A percentile compares a stretch with the other conserved stretches of the same genome.
phyloP scores from a whole-genome alignment of 2,888 invertebrate species.

The Euclidia mi region DNA sequence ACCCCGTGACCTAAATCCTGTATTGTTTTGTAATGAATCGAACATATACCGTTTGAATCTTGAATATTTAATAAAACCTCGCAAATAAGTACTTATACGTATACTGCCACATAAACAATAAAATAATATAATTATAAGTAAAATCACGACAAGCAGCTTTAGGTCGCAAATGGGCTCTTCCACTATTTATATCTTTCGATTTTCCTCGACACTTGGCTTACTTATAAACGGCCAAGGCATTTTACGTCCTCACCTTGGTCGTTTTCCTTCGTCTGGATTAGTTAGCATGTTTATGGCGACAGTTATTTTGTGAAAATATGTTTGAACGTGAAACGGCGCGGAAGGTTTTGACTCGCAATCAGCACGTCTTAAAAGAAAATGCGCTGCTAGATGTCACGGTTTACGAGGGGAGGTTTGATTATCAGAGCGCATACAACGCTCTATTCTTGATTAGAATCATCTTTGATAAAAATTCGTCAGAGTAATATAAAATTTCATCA shows the following conservation, averaged over 20 bases:
- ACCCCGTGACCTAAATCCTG: too few relatives aligned
- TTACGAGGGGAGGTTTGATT: too few relatives aligned
- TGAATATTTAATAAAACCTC: slow-evolving; percentile 66
- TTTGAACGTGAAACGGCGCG: background rate
- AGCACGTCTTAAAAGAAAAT: too few relatives aligned
- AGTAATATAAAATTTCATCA: too few relatives aligned
- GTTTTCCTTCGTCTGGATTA: background rate
- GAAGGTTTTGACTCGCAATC: too few relatives aligned
- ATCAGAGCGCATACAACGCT: too few relatives aligned
- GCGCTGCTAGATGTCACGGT: too few relatives aligned
- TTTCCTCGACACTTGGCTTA: slow-evolving; percentile 4
- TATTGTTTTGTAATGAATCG: too few relatives aligned
- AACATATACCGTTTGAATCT: too few relatives aligned
- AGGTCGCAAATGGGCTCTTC: slow-evolving; percentile 21
- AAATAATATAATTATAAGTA: slow-evolving; percentile 50
- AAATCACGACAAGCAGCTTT: slow-evolving; percentile 21
- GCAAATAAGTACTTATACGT: slow-evolving; percentile 56
- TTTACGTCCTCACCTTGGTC: background rate
- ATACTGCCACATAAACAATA: slow-evolving; percentile 51
- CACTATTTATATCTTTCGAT: slow-evolving; percentile 14
- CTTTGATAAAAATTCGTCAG: too few relatives aligned
- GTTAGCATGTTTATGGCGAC: background rate
- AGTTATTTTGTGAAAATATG: background rate
- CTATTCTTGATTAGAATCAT: too few relatives aligned
- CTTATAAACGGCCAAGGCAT: background rate